Conservation (phyloP, 2,113 vertebrate species). For the Sterrhoptilus dennistouni region DNA sequence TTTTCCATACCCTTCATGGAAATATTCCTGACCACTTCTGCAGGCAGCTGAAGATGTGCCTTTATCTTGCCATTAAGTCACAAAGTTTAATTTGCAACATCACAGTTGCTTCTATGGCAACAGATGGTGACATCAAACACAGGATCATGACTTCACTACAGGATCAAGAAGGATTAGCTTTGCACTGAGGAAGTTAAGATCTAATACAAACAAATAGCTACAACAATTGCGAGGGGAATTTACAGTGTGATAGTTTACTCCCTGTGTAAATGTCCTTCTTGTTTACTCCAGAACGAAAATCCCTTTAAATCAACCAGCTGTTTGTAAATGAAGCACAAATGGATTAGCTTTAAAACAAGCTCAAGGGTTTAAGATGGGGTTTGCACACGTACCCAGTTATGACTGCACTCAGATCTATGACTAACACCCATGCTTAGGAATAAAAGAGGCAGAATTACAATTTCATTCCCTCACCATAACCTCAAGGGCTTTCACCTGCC, state of each 20-base stretch:
- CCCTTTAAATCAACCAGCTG: slow-evolving; percentile 59
- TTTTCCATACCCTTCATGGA: neutral
- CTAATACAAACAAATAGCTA: slow-evolving; percentile 55
- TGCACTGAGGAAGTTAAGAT: slow-evolving; percentile 41
- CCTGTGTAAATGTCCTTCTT: slow-evolving; percentile 24
- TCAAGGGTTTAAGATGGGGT: neutral
- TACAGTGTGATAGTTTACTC: neutral
- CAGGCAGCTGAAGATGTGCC: neutral
- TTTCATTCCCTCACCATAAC: neutral
- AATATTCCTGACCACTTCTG: neutral
- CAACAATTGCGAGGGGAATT: slow-evolving; percentile 22
- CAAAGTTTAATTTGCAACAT: slow-evolving; percentile 18
- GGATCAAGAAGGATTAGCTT: slow-evolving; percentile 54
- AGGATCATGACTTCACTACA: slow-evolving; percentile 31
- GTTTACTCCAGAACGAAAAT: slow-evolving; percentile 27
- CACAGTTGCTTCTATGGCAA: slow-evolving; percentile 44
- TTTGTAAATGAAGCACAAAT: slow-evolving; percentile 48
- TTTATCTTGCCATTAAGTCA: neutral
- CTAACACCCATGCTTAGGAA: neutral
- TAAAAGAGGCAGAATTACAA: neutral
- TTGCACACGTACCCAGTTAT: neutral
- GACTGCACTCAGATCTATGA: fast-evolving
- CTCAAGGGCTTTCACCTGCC: neutral
- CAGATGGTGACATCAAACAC: slow-evolving; percentile 61
- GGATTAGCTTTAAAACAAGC: slow-evolving; percentile 42